Evolutionary conservation across 2,888 invertebrate genomes (phyloP).

Genomic region (Drosophila rellima): DNA sequence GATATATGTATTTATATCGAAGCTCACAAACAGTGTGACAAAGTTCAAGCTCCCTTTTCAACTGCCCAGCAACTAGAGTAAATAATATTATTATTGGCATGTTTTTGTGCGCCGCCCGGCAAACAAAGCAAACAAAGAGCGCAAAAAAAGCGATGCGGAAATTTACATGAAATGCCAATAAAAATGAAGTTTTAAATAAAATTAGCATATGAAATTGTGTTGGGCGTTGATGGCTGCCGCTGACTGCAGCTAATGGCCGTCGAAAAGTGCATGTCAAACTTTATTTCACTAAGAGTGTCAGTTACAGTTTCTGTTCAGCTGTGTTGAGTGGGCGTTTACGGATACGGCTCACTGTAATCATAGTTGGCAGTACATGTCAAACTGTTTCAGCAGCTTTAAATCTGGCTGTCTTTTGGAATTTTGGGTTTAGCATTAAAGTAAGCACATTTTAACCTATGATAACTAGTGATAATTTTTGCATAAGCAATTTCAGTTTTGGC

Average conservation of each 20-base stretch:
- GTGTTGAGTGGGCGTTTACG: neutral
- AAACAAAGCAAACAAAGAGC: conserved; percentile 27
- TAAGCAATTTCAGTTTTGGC: no score
- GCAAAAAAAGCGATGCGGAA: conserved; percentile 26
- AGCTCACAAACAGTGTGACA: neutral
- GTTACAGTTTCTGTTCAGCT: neutral
- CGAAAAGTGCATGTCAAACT: conserved; percentile 15
- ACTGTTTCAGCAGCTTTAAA: conserved; percentile 1
- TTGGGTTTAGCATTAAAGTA: no score
- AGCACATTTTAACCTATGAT: no score
- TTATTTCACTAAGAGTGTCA: neutral
- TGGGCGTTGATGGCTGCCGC: conserved; percentile 6
- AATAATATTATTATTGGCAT: conserved; percentile 28
- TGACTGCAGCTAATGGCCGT: conserved; percentile 8
- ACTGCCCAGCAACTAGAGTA: conserved; percentile 7
- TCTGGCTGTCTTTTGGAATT: neutral
- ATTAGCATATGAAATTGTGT: conserved; percentile 47
- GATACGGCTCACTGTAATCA: neutral
- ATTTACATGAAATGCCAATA: conserved; percentile 75
- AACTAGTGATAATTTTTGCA: no score
- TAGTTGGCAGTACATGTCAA: conserved; percentile 15
- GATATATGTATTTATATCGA: neutral
- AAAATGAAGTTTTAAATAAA: conserved; percentile 60
- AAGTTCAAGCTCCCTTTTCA: conserved; percentile 4
- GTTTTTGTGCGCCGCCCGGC: conserved; percentile 34